phyloP scores from a whole-genome alignment of 2,888 invertebrate genomes.

The Agriopis marginaria region DNA sequence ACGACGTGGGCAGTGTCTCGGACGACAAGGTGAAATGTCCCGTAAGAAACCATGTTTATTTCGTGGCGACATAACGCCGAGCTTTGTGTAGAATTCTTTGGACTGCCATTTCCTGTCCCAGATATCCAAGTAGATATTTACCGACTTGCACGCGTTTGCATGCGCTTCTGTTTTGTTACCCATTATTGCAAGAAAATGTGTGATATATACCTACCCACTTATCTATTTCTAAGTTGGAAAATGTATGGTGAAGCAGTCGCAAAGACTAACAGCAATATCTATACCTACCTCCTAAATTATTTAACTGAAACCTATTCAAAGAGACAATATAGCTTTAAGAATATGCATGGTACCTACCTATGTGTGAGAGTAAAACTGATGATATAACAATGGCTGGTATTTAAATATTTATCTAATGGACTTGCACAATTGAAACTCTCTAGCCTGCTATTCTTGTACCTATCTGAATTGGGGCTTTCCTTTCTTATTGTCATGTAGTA shows the following conservation, averaged over 20 bases:
- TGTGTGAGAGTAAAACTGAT: neutral
- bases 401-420: neutral
- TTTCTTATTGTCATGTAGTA: too few relatives aligned
- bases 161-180: constrained; percentile 58
- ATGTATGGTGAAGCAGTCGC: too few relatives aligned
- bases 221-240: too few relatives aligned
- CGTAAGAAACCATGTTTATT: constrained; percentile 61
- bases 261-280: too few relatives aligned
- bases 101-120: constrained; percentile 70
- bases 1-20: constrained; percentile 81
- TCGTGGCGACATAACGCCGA: constrained; percentile 56
- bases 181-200: neutral
- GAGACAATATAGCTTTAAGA: neutral
- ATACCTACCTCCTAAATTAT: too few relatives aligned
- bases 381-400: constrained; percentile 1
- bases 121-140: constrained; percentile 59
- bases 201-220: too few relatives aligned
- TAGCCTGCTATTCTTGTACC: neutral
- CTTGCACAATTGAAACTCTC: neutral
- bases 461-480: neutral
- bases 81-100: constrained; percentile 62
- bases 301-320: neutral
- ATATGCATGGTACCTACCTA: neutral
- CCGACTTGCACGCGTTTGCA: constrained; percentile 69
- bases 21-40: constrained; percentile 81